Evolutionary conservation across 1,140 invertebrate genomes (phyloP).

Genomic region (Penaeus japonicus): DNA sequence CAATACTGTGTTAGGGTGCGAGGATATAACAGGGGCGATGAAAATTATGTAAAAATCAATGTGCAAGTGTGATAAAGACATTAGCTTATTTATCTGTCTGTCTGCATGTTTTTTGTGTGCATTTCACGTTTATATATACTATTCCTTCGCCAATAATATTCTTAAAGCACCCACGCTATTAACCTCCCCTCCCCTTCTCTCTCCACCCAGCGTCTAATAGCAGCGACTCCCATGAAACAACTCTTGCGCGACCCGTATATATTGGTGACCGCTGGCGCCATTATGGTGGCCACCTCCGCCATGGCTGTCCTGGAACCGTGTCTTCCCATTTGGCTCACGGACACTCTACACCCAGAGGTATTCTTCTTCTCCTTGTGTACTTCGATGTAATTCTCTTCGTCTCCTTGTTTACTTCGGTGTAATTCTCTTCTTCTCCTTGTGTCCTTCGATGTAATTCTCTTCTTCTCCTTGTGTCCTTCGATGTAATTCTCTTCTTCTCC

Average conservation of each 20-base stretch:
- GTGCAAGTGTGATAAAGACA: no score
- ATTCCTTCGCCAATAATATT: no score
- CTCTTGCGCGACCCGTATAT: constrained; percentile 71
- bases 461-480: no score
- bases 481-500: no score
- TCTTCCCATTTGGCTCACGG: constrained; percentile 82
- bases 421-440: background rate
- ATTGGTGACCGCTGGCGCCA: constrained; percentile 70
- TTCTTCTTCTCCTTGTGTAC: constrained; percentile 32
- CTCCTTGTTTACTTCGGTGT: background rate
- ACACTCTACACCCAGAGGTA: constrained; percentile 76
- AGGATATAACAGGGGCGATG: no score
- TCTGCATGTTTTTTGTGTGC: no score
- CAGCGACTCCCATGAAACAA: constrained; percentile 62
- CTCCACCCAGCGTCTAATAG: background rate
- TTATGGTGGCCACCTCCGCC: constrained; percentile 77
- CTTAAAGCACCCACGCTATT: no score
- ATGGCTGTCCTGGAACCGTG: constrained; percentile 84
- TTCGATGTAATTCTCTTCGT: constrained; percentile 18
- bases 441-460: no score
- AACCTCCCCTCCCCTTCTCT: background rate
- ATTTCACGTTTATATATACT: no score
- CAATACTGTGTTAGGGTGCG: no score
- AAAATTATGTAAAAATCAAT: no score
- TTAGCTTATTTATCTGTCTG: no score